Percentiles rank a stretch among this genome's conserved stretches.
These are phyloP conservation scores for Hoplostethus atlanticus DNA, from an alignment of 2,797 vertebrate species.

Conservation along the genomic window DNA sequence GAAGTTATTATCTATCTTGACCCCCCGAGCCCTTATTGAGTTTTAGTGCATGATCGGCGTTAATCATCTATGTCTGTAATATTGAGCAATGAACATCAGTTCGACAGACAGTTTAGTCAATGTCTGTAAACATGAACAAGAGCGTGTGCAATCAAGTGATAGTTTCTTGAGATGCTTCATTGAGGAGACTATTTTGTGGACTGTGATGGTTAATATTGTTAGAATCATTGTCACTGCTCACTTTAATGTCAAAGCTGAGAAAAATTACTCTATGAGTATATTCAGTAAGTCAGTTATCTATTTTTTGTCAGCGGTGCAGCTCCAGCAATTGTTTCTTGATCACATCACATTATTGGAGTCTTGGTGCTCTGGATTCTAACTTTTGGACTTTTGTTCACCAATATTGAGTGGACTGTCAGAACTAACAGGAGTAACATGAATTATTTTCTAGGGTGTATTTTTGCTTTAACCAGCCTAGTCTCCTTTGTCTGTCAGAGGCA, in stretches of 20 bases:
- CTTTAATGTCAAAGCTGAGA: background rate
- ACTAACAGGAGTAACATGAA: slow-evolving; percentile 11
- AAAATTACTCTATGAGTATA: background rate
- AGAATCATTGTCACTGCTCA: background rate
- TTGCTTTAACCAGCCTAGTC: slow-evolving; percentile 46
- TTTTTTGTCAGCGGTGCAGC: slow-evolving; percentile 38
- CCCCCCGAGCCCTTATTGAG: background rate
- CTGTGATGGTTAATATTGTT: background rate
- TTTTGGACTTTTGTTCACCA: slow-evolving; percentile 12
- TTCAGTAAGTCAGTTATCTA: background rate
- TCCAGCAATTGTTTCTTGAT: slow-evolving; percentile 19
- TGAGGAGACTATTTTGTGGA: slow-evolving; percentile 3
- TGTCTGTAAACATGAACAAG: slow-evolving; percentile 1
- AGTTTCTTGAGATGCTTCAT: background rate
- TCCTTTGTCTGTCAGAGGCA: slow-evolving; percentile 34
- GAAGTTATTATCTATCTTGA: no score
- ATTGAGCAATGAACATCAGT: no score
- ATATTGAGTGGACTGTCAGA: background rate
- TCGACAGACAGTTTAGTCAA: slow-evolving; percentile 5
- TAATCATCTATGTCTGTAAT: no score
- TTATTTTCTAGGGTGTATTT: slow-evolving; percentile 20
- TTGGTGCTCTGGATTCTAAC: slow-evolving; percentile 21
- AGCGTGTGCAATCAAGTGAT: slow-evolving; percentile 7
- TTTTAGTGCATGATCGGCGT: no score
- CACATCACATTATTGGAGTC: background rate